These are phyloP conservation scores for Mythimna ferrago DNA, from an alignment of 2,888 invertebrate species.

Conservation along the genomic window DNA sequence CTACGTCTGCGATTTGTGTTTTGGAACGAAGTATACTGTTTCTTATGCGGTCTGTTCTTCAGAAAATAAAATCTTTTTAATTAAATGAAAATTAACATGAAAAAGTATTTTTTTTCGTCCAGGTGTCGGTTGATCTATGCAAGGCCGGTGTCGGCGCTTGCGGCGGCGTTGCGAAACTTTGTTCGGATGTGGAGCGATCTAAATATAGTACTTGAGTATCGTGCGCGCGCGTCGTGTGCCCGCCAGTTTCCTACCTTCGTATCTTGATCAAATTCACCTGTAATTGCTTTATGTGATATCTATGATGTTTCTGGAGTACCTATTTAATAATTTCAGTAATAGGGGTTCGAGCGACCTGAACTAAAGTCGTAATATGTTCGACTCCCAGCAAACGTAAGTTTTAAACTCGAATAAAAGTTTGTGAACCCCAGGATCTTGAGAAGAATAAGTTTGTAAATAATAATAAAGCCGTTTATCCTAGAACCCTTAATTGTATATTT, in stretches of 20 bases:
- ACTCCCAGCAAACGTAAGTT: too few species aligned
- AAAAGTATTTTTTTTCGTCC: constrained; percentile 36
- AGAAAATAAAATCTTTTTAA: neutral
- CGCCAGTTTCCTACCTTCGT: constrained; percentile 66
- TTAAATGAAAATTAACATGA: neutral
- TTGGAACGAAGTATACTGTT: too few species aligned
- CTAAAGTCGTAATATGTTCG: too few species aligned
- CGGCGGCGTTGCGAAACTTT: constrained; percentile 79
- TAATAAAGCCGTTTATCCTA: too few species aligned
- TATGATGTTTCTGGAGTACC: neutral
- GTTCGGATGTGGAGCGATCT: constrained; percentile 83
- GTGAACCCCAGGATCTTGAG: too few species aligned
- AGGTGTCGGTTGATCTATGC: constrained; percentile 70
- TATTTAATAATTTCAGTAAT: too few species aligned
- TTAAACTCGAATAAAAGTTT: too few species aligned
- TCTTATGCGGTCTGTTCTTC: too few species aligned
- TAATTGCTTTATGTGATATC: constrained; percentile 23
- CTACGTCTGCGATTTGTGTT: too few species aligned
- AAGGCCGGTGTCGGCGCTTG: constrained; percentile 80
- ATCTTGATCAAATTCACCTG: constrained; percentile 66
- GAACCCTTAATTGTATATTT: too few species aligned
- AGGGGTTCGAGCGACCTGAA: too few species aligned
- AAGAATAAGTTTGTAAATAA: too few species aligned
- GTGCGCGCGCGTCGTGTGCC: constrained; percentile 65
- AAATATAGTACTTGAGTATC: constrained; percentile 75